A percentile compares a stretch with the other conserved stretches of the same genome.
Evolutionary conservation across 2,113 vertebrate genomes (phyloP).

Genomic region (Nyctereutes procyonoides): DNA sequence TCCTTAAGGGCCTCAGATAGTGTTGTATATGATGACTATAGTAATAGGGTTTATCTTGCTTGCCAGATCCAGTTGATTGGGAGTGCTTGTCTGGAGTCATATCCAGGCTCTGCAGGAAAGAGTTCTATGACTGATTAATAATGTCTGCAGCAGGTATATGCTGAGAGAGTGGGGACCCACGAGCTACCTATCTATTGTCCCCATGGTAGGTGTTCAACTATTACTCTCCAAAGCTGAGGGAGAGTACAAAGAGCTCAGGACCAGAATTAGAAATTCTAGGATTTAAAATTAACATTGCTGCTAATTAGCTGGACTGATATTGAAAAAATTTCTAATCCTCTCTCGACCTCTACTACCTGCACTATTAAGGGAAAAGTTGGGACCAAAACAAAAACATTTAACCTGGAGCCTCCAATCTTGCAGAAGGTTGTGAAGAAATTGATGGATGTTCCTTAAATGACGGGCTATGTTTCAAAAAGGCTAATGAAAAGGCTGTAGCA

Average conservation of each 20-base stretch:
- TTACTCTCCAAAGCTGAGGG: background rate
- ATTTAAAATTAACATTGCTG: background rate
- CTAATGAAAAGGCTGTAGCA: background rate
- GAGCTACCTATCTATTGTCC: background rate
- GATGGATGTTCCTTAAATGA: background rate
- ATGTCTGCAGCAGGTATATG: slow-evolving; percentile 30
- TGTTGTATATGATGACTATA: too few species aligned
- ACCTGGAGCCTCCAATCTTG: background rate
- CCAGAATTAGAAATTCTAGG: background rate
- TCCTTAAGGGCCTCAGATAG: background rate
- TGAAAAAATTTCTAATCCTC: background rate
- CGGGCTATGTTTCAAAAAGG: background rate
- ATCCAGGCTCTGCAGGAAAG: background rate
- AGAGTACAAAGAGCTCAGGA: background rate
- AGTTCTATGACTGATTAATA: background rate
- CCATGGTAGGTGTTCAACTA: background rate
- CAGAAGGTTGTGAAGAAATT: background rate
- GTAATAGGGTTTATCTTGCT: background rate
- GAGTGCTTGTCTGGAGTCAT: background rate
- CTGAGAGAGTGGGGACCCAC: accelerated
- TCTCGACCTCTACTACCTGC: background rate
- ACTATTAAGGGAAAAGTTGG: background rate
- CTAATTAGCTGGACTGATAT: background rate
- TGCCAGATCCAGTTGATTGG: background rate
- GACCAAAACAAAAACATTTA: slow-evolving; percentile 11